phyloP scores from a whole-genome alignment of 2,888 invertebrate species.

The Macrophya annulata region DNA sequence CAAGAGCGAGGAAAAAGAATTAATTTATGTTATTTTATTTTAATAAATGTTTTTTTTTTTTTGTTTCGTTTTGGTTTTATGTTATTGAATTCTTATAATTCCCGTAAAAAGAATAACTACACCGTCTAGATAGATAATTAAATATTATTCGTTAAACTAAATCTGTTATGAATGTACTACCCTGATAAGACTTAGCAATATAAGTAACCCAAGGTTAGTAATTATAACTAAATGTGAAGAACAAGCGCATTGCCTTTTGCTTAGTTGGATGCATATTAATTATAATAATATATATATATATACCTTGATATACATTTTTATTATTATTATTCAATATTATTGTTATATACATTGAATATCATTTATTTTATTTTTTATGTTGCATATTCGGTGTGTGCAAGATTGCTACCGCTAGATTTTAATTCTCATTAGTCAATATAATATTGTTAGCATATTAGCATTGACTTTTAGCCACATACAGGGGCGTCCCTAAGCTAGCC shows the following conservation, averaged over 20 bases:
- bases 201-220: constrained; percentile 54
- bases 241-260: constrained; percentile 52
- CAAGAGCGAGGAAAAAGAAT: neutral
- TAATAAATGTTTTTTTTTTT: neutral
- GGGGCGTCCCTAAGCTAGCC: constrained; percentile 74
- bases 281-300: constrained; percentile 35
- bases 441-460: constrained; percentile 64
- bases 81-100: neutral
- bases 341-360: constrained; percentile 6
- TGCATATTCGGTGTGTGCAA: constrained; percentile 55
- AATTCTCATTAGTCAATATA: constrained; percentile 39
- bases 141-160: constrained; percentile 41
- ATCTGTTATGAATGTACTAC: constrained; percentile 42
- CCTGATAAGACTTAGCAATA: constrained; percentile 50
- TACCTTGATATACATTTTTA: constrained; percentile 8
- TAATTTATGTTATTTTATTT: constrained; percentile 1
- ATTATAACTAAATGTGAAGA: constrained; percentile 24
- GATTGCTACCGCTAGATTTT: constrained; percentile 51
- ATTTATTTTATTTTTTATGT: constrained; percentile 40
- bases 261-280: constrained; percentile 52
- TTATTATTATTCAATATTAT: neutral
- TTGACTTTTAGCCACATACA: constrained; percentile 64
- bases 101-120: constrained; percentile 7
- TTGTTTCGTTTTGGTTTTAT: neutral
- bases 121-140: constrained; percentile 38